These are phyloP conservation scores for Molossus alvarezi DNA, from an alignment of 2,797 vertebrate species.

Conservation along the genomic window DNA sequence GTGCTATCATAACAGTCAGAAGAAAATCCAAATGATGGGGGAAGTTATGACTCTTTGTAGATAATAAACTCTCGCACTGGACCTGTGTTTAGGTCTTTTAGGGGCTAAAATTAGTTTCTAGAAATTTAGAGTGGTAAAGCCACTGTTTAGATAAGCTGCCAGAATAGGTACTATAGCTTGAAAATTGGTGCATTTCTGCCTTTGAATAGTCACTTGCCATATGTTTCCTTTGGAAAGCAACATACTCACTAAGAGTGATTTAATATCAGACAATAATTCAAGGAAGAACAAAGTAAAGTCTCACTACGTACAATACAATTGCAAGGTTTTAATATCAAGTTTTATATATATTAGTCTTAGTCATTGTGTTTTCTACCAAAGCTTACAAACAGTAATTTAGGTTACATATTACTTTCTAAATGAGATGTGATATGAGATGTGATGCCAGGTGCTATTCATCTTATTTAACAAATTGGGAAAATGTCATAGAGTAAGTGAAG, in stretches of 20 bases:
- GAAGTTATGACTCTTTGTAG: constrained; percentile 70
- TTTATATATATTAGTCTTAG: constrained; percentile 58
- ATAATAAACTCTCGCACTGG: constrained; percentile 62
- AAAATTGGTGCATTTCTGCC: constrained; percentile 5
- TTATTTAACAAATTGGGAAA: constrained; percentile 78
- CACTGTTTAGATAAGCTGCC: constrained; percentile 38
- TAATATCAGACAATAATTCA: constrained; percentile 47
- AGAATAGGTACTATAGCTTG: not conserved
- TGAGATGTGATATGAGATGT: constrained; percentile 74
- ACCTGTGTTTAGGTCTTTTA: constrained; percentile 73
- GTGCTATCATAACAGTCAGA: constrained; percentile 55
- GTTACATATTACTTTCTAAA: constrained; percentile 78
- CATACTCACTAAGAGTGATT: constrained; percentile 17
- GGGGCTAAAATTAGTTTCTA: not conserved
- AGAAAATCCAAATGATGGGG: constrained; percentile 64
- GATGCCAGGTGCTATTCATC: constrained; percentile 68
- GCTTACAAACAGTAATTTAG: constrained; percentile 36
- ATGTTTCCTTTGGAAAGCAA: constrained; percentile 75
- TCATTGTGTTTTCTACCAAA: constrained; percentile 60
- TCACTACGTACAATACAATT: not conserved
- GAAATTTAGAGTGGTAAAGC: not conserved
- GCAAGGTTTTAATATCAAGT: constrained; percentile 1
- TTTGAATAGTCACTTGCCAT: constrained; percentile 54
- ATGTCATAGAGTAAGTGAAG: constrained; percentile 73
- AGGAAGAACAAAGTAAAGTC: constrained; percentile 36